Base-by-base conservation (phyloP, 2,113 vertebrate species). In the Coryphaenoides rupestris region DNA sequence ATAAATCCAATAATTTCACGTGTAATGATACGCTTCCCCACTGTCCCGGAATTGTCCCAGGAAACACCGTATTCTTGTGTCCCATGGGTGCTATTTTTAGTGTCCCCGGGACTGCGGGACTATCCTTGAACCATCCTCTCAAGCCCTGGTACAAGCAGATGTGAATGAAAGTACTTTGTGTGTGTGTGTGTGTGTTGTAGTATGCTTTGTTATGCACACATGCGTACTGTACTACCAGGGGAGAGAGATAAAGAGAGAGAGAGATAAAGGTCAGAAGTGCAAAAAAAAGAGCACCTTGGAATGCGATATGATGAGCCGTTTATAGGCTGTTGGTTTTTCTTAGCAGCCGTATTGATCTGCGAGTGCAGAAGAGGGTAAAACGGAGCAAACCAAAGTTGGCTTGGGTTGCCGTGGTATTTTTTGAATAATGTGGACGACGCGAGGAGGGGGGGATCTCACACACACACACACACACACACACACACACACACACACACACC, bases 391-490 rank as follows among this genome's bases (percentile, higher is more conserved):
- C 2, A 40, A 10, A 12, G 6, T 19, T 14, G 56, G 21, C 64
- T 61, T 3, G 56, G 56, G 46, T 70, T 66, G 60, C 23, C 9
- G 9, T 19, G 60, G 64, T 69, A 5, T 62, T 65, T 75, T 68
- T 59, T 21, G 60, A 70, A 63, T n/a, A n/a, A n/a, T 63, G 6
- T 63, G 45, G 57, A 70, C n/a, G 21, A 73, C 61, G 23, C 33
- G 16, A 6, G n/a, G n/a, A n/a, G n/a, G n/a, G n/a, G n/a, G n/a
- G n/a, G n/a, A n/a, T n/a, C 16, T 61, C 58, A 46, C 2, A 28
- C 19, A 53, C 7, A 62, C 55, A 24, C 5, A 26, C 1, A 58
- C 15, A 24, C 14, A 26, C 21, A 23, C 55, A 14, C 40, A 55
- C 17, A 46, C 49, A 57, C 15, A 26, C 19, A 65, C 6, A 22